Evolutionary conservation across 2,113 vertebrate genomes (phyloP).

Genomic region (Lucifuga dentata): DNA sequence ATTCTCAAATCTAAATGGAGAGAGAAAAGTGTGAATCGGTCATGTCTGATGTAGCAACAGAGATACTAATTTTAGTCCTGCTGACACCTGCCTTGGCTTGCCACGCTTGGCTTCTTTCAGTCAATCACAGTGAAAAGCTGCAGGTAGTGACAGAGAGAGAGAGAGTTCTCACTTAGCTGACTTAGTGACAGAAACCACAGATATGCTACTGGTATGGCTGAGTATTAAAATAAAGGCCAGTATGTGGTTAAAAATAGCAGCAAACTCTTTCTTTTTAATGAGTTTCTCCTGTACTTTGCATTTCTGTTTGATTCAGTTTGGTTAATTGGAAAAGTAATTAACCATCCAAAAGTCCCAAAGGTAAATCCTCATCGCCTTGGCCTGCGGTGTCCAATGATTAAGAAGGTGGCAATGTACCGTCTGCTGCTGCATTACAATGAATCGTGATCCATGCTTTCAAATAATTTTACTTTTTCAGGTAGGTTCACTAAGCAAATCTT

Average conservation of each 20-base stretch:
- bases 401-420: not conserved
- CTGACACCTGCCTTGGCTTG: constrained; percentile 6
- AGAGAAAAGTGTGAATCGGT: constrained; percentile 30
- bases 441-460: no score
- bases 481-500: no score
- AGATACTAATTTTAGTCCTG: constrained; percentile 21
- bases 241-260: constrained; percentile 14
- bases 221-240: constrained; percentile 1
- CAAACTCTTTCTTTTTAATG: no score
- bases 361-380: constrained; percentile 3
- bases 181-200: constrained; percentile 39
- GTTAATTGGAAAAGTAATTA: constrained; percentile 17
- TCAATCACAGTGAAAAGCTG: constrained; percentile 37
- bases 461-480: no score
- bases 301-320: constrained; percentile 3
- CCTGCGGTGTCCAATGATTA: not conserved
- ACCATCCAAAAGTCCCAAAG: constrained; percentile 12
- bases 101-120: constrained; percentile 34
- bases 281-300: no score
- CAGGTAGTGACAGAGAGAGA: constrained; percentile 15
- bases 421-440: constrained; percentile 15
- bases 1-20: constrained; percentile 15
- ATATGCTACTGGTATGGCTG: not conserved
- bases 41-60: constrained; percentile 26
- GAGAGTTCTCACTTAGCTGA: constrained; percentile 6